A percentile compares a stretch with the other conserved stretches of the same genome.
phyloP scores from a whole-genome alignment of 2,888 invertebrate species.

The Fissipunctia ypsillon region DNA sequence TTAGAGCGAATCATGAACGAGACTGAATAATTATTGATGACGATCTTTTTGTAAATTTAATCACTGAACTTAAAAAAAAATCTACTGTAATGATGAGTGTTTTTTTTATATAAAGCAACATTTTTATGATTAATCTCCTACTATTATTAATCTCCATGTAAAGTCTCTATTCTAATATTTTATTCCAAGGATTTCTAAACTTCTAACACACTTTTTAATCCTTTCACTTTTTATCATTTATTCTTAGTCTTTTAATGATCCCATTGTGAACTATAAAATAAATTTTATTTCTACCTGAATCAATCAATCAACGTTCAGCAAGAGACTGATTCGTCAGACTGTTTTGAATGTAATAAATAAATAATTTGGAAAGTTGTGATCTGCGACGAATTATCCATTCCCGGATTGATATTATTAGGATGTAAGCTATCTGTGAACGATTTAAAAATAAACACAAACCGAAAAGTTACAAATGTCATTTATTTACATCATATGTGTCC shows the following conservation, averaged over 20 bases:
- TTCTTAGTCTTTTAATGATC: not conserved
- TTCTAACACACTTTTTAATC: conserved; percentile 26
- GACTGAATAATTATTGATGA: conserved; percentile 32
- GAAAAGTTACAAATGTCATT: conserved; percentile 30
- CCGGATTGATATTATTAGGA: not conserved
- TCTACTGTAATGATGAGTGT: no score
- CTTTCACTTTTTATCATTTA: not conserved
- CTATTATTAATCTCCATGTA: no score
- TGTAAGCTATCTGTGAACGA: conserved; percentile 2
- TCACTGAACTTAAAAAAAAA: conserved; percentile 7
- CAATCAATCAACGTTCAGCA: not conserved
- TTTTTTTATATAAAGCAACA: no score
- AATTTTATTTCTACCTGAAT: not conserved
- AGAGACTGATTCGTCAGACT: not conserved
- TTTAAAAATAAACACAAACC: conserved; percentile 37
- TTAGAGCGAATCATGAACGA: conserved; percentile 58
- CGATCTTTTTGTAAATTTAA: not conserved
- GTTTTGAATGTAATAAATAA: conserved; percentile 2
- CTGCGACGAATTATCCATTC: not conserved
- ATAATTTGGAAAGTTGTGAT: not conserved
- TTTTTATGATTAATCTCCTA: no score
- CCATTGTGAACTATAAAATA: not conserved
- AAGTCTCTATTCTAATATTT: no score
- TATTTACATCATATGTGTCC: conserved; percentile 62
- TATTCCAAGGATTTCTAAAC: not conserved